Percentiles rank a stretch among this genome's conserved stretches.
Evolutionary conservation across 2,797 vertebrate genomes (phyloP).

Genomic region (Pangasius krempfi): DNA sequence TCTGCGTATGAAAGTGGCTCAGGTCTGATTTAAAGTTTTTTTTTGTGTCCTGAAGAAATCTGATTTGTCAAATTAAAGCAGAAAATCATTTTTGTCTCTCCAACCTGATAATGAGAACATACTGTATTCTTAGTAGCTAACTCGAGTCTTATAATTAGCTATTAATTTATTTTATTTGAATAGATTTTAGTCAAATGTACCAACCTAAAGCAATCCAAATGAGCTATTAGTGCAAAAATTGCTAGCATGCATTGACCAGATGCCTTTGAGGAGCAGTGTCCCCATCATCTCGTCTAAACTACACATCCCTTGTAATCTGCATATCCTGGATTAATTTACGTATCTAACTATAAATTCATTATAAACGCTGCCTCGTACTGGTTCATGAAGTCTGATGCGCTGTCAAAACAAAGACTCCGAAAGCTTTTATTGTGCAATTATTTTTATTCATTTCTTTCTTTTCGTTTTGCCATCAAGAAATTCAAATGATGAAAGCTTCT

Average conservation of each 20-base stretch:
- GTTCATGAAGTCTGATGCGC: neutral
- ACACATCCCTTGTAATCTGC: neutral
- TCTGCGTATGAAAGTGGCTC: neutral
- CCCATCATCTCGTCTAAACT: neutral
- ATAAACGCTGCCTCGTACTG: neutral
- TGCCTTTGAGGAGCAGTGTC: no score
- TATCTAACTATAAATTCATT: neutral
- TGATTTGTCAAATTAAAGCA: neutral
- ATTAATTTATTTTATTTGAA: neutral
- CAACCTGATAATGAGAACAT: neutral
- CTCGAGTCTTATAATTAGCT: neutral
- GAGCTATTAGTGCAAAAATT: neutral
- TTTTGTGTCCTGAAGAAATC: neutral
- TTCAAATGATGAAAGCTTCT: conserved; percentile 29
- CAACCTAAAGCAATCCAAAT: neutral
- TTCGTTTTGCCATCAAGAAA: conserved; percentile 44
- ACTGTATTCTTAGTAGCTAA: neutral
- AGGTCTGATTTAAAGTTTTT: neutral
- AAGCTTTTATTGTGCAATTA: conserved; percentile 25
- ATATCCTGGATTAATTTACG: neutral
- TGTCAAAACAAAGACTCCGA: conserved; percentile 17
- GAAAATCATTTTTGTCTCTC: neutral
- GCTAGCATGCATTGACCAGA: neutral
- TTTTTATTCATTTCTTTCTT: conserved; percentile 31
- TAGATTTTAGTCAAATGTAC: neutral